Conservation (phyloP, 2,113 vertebrate species). For the Bungarus multicinctus region DNA sequence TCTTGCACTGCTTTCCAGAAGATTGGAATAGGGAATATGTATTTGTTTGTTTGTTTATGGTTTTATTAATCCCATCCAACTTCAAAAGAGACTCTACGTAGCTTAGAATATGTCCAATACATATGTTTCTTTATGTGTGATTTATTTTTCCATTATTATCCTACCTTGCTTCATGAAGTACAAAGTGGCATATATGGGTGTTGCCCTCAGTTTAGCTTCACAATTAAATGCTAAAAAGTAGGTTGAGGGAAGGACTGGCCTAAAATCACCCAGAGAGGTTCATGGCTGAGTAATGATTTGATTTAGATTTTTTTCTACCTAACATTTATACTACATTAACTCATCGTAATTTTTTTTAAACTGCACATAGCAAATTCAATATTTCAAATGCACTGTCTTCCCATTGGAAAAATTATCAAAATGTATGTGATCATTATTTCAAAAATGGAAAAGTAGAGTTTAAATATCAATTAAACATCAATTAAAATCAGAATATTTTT, state of each 20-base stretch:
- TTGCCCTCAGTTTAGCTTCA: background rate
- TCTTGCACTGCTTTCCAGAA: background rate
- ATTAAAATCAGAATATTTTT: background rate
- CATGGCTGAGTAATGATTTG: background rate
- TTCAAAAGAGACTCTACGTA: background rate
- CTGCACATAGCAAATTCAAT: background rate
- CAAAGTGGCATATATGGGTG: background rate
- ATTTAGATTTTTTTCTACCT: background rate
- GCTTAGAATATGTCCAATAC: background rate
- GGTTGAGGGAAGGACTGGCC: background rate
- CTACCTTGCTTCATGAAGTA: background rate
- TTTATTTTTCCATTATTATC: background rate
- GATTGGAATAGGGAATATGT: background rate
- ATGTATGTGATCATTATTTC: background rate
- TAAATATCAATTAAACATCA: background rate
- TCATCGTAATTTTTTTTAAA: background rate
- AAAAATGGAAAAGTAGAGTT: background rate
- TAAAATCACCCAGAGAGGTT: background rate
- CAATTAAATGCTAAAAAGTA: background rate
- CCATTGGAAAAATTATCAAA: background rate
- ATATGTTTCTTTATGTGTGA: background rate
- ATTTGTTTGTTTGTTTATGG: background rate
- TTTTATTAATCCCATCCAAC: background rate
- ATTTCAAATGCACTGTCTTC: background rate
- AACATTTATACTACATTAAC: background rate